Evolutionary conservation across 2,888 invertebrate species (phyloP).

Genomic region (Amitus sp.): DNA sequence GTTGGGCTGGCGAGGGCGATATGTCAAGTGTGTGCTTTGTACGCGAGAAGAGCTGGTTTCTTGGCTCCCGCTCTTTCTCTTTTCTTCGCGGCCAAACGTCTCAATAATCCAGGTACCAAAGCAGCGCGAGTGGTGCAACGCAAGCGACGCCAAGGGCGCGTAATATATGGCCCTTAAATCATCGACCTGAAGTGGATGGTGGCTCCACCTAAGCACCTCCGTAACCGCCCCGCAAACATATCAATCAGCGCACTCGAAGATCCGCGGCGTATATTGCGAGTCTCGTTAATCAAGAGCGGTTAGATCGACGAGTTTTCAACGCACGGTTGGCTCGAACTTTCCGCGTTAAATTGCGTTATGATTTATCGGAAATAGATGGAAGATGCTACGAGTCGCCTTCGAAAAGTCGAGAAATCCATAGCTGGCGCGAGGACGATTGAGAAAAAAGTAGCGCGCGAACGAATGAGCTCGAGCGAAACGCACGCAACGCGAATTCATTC

Average conservation of each 20-base stretch:
- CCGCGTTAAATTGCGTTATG: not conserved
- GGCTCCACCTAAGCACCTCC: constrained; percentile 55
- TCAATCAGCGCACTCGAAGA: constrained; percentile 59
- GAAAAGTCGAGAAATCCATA: not conserved
- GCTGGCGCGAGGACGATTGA: not conserved
- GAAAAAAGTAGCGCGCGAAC: constrained; percentile 2
- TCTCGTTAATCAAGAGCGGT: constrained; percentile 53
- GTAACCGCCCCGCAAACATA: constrained; percentile 63
- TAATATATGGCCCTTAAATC: constrained; percentile 66
- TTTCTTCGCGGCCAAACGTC: constrained; percentile 52
- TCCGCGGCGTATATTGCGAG: constrained; percentile 52
- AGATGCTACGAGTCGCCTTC: no score
- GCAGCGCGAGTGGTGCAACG: constrained; percentile 48
- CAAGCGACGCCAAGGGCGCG: constrained; percentile 57
- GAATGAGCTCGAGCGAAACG: constrained; percentile 48
- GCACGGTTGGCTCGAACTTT: constrained; percentile 7
- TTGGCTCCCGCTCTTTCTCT: constrained; percentile 23
- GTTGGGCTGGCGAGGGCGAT: constrained; percentile 40
- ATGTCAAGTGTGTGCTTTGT: constrained; percentile 38
- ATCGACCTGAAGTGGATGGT: constrained; percentile 58
- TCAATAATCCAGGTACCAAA: constrained; percentile 54
- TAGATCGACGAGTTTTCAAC: constrained; percentile 19
- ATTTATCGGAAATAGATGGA: constrained; percentile 1
- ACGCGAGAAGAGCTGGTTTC: constrained; percentile 24
- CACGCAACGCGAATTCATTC: constrained; percentile 40